Evolutionary conservation across 2,797 vertebrate species (phyloP), one percentile per base, ranked within the genome.

Genomic region (Sitta carolinensis): DNA sequence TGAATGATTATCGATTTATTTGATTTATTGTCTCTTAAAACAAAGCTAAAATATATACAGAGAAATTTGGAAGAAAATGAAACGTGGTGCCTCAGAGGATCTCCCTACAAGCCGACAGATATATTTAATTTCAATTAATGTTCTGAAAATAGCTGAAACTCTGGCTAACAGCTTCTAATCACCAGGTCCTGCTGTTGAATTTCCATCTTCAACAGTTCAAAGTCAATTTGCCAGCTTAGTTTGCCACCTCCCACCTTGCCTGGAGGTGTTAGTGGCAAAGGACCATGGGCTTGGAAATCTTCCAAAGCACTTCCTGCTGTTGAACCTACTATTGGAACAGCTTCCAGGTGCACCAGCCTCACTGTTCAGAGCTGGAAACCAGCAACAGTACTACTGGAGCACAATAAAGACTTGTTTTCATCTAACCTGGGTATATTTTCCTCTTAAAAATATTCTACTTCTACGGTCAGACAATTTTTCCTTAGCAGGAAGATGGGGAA

Each of bases 101-200:
- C 50, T 87, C 48, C 51, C 34, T 59, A 48, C 27, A 26, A 23
- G 18, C 45, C 57, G 19, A 74, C 8, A 73, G 26, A 91, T 52
- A 25, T 6, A 85, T 52, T 91, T 82, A 1, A 77, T 87, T 92
- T 93, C 62, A 91, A 58, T 78, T 84, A 62, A 77, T 93, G 64
- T 62, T 36, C 61, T 36, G 50, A 88, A 93, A 83, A 83, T 52
- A 90, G 76, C 45, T 70, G 73, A 77, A 88, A 63, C 43, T 68
- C 45, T 36, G 34, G 30, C n/a, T 90, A 80, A 83, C 48, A 94
- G 76, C 54, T 90, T 68, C 62, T 90, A 88, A 95, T 63, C 69
- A 86, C 34, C 58, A 81, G 18, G 34, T 55, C 80, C 73, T 86
- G 77, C 66, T 93, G 90, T 13, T 72, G 90, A 91, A 92, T 91